Evolutionary conservation across 2,113 vertebrate genomes (phyloP), one percentile per base, ranked within the genome.

Genomic region (Parus major): DNA sequence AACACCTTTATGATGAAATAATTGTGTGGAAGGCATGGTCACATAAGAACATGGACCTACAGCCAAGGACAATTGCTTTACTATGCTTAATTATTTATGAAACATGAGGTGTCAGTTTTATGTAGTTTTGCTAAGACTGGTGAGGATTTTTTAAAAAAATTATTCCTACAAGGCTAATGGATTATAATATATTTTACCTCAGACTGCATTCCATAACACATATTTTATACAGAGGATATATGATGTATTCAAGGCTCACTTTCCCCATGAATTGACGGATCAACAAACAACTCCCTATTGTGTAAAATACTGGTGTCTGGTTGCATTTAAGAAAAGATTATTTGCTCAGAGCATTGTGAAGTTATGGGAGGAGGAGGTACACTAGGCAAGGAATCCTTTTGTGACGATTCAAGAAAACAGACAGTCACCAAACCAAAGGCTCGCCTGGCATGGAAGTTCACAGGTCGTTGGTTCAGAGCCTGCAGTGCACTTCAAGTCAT

Each of bases 141-240:
- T 68, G 55, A n/a, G 56, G 76, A 81, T 47, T 90, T 73, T 42
- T 61, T 23, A 17, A 41, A 85, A 46, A 49, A 89, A 72, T 71
- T 86, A 76, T 88, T 77, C 57, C 65, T 89, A 60, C 86, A 93
- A 87, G 61, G 63, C 66, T 93, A 94, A 93, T 91, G 77, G 77
- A 70, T 86, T 90, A 73, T 28, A 88, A 85, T 49, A 94, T 77
- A 90, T 92, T 95, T 97, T 97, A 73, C 90, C 95, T 95, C 92
- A 96, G 84, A 95, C 65, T 85, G 59, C 69, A 80, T 91, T 92
- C 92, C 44, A 9, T 27, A 92, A 85, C 88, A 96, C 76, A 42
- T 93, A 95, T 95, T 96, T 96, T 96, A 91, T 82, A 72, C 78
- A 94, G 79, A 95, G 93, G 81, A 90, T 36, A 23, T 35, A 73